Evolutionary conservation across 2,113 vertebrate species (phyloP), one percentile per base, ranked within the genome.

Genomic region (Nycticryphes semicollaris): DNA sequence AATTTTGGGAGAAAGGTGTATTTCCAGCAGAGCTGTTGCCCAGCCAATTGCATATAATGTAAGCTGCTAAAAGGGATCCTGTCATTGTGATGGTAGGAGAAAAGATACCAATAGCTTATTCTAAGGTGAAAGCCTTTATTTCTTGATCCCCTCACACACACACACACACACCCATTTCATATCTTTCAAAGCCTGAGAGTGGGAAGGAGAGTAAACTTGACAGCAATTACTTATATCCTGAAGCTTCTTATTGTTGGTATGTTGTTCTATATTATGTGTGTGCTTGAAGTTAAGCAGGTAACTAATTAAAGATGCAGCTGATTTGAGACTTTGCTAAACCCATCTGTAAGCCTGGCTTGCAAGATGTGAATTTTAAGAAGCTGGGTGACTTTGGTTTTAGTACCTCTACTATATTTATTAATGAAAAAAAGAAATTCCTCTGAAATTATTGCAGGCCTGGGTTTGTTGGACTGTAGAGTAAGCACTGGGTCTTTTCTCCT

Each of bases 111-210:
- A 1, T 50, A 66, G 31, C 27, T 84, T 51, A 37, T 93, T 89
- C 31, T 50, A 72, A 39, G 4, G 25, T 7, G 2, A 63, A 94
- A 72, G 10, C 23, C 14, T 88, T 85, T 50, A 21, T 69, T 73
- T 94, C 23, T 84, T 67, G 7, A 63, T 39, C 2, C 11, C 27
- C 3, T 62, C 10, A 21, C 47, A 48, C 8, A 8, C 4, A 2
- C 7, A 7, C 9, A n/a, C n/a, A n/a, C n/a, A 3, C 6, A 6
- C 12, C 3, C 8, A 28, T 68, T 66, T 28, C 3, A 6, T 2
- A 21, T 37, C 41, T 90, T 47, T 53, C 47, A 48, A 68, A 93
- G 24, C 43, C 45, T 87, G 23, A 16, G 22, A 68, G 21, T n/a
- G 28, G 28, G 22, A 41, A 66, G 28, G 59, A 73, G 39, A 10